Percentiles rank a stretch among this genome's conserved stretches.
Evolutionary conservation across 2,113 vertebrate species (phyloP).

Genomic region (Psittacara wagleri): DNA sequence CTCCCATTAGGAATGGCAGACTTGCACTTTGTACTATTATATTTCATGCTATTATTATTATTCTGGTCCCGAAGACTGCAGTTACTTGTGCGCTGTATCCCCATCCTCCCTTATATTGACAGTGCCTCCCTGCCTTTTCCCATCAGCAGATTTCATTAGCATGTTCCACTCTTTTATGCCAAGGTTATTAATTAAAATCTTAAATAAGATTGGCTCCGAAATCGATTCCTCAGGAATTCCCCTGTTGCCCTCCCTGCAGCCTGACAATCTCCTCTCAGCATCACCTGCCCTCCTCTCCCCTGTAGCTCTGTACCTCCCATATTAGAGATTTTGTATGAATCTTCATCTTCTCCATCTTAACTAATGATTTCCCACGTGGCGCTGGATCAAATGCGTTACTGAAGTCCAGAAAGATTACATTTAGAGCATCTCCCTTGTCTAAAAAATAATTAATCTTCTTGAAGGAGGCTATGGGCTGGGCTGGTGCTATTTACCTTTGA

Average conservation of each 20-base stretch:
- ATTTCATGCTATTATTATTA: neutral
- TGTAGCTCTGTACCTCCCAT: neutral
- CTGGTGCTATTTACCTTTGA: neutral
- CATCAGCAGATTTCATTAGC: constrained; percentile 53
- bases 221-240: constrained; percentile 58
- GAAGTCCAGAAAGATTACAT: constrained; percentile 46
- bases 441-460: neutral
- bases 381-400: neutral
- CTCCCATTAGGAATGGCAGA: neutral
- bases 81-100: neutral
- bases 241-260: neutral
- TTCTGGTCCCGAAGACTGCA: neutral
- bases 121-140: neutral
- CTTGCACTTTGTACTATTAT: neutral
- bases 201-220: constrained; percentile 52
- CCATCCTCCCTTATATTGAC: neutral
- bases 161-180: constrained; percentile 30
- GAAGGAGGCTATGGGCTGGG: neutral
- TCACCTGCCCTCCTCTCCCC: neutral
- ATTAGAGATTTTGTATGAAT: neutral
- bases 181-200: constrained; percentile 65
- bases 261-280: neutral
- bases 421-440: neutral
- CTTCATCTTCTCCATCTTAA: constrained; percentile 27
- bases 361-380: constrained; percentile 30